Base-by-base conservation (phyloP, 2,113 vertebrate genomes). In the Larimichthys polyactis region DNA sequence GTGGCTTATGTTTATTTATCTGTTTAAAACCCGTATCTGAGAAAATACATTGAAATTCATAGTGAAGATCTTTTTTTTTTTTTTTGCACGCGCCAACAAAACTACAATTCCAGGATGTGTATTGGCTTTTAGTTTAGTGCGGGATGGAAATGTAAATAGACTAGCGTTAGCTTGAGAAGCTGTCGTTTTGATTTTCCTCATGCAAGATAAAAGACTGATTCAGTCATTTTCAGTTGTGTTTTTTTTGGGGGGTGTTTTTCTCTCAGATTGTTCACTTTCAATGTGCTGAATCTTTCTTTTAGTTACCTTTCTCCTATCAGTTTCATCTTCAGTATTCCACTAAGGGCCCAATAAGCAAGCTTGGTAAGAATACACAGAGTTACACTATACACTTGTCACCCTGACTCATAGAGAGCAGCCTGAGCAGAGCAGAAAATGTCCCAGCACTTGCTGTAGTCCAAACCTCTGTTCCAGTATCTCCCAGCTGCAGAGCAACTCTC, bases 1-100 rank as follows among this genome's bases (percentile, higher is more conserved):
- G 20, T 59, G 75, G 70, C 83, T 78, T 88, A 83, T 84, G 75
- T 85, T 87, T 88, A 84, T 87, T 90, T 85, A 87, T 90, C 86
- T 66, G 55, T 83, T 82, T 46, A 82, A 71, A 84, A 71, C 84
- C 64, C 51, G 79, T 84, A 82, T 83, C 85, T 51, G 29, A 75
- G 74, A 68, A 48, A 80, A 52, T 65, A 46, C 43, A 79, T 82
- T 83, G 68, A 81, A 76, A 90, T 83, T 66, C 86, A 69, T 52
- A 65, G 60, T 65, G 66, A 76, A 65, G 20, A 74, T 87, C 32
- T 64, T 82, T 65, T 82, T 65, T 82, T 82, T 65, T 82, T 36
- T 49, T 68, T 86, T 80, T 64, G 78, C 78, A 52, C 73, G 72
- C 81, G 62, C 32, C 69, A 80, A 81, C 76, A 82, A 80, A 87